Evolutionary conservation across 2,888 invertebrate species (phyloP).

Genomic region (Cylloceria caligata): DNA sequence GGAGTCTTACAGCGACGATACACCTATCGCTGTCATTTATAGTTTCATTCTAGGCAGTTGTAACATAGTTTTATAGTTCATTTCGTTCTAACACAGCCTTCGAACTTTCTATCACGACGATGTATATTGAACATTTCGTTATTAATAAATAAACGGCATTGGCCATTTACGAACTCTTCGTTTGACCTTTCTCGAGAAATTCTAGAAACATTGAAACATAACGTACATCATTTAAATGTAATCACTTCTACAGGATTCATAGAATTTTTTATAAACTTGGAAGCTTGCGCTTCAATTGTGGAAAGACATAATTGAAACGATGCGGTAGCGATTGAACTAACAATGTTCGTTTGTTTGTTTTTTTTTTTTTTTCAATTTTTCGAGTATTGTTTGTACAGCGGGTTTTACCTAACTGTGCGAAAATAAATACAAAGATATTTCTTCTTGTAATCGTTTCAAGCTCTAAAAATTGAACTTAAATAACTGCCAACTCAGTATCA

Average conservation of each 20-base stretch:
- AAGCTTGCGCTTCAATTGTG: slow-evolving; percentile 16
- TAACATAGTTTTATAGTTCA: too few species aligned
- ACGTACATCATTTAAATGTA: slow-evolving; percentile 21
- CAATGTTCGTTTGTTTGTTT: too few species aligned
- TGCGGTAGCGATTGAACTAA: neutral
- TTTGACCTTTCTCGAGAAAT: slow-evolving; percentile 33
- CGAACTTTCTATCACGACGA: slow-evolving; percentile 7
- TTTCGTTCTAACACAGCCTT: neutral
- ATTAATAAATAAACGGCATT: slow-evolving; percentile 40
- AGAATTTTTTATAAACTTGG: slow-evolving; percentile 58
- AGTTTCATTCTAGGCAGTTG: too few species aligned
- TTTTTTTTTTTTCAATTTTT: slow-evolving; percentile 16
- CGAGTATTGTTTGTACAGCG: neutral
- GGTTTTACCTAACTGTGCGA: slow-evolving; percentile 8
- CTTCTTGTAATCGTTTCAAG: neutral
- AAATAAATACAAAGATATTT: neutral
- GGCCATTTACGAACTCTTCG: slow-evolving; percentile 45
- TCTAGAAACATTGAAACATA: slow-evolving; percentile 25
- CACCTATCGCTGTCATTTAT: neutral
- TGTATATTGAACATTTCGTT: slow-evolving; percentile 21
- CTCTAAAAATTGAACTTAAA: neutral
- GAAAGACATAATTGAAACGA: slow-evolving; percentile 11
- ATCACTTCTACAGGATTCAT: slow-evolving; percentile 49
- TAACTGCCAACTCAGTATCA: neutral
- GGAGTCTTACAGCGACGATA: neutral